A percentile compares a stretch with the other conserved stretches of the same genome.
These are phyloP conservation scores for Sarcophaga peregrina DNA, from an alignment of 1,140 invertebrate genomes.

Conservation along the genomic window DNA sequence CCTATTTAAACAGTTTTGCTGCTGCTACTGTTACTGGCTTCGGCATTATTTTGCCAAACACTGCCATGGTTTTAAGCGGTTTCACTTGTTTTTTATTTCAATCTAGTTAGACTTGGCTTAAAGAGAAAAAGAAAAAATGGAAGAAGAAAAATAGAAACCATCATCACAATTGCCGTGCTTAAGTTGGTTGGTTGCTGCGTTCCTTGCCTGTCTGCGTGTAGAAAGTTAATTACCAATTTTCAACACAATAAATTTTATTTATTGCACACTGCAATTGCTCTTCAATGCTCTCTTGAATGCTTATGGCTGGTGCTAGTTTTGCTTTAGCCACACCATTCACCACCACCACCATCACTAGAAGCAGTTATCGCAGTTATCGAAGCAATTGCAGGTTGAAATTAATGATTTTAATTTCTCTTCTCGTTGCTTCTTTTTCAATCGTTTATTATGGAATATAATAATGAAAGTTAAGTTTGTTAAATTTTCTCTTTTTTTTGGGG, in stretches of 20 bases:
- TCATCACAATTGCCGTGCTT: not conserved
- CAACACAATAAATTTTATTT: conserved; percentile 39
- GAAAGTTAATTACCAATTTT: conserved; percentile 42
- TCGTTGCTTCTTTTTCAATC: not conserved
- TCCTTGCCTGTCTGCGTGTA: not conserved
- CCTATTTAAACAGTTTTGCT: not conserved
- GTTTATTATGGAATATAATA: too few species aligned
- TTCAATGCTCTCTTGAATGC: conserved; percentile 3
- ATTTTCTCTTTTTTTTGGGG: not conserved
- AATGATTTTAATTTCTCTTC: not conserved
- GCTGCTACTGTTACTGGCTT: not conserved
- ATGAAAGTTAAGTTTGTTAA: too few species aligned
- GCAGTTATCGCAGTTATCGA: not conserved
- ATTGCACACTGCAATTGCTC: conserved; percentile 33
- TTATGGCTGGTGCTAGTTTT: not conserved
- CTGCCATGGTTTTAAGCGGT: not conserved
- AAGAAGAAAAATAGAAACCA: not conserved
- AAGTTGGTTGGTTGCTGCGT: conserved; percentile 20
- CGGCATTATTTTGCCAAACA: not conserved
- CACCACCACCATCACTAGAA: too few species aligned
- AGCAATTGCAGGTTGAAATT: conserved; percentile 18
- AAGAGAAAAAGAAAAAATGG: not conserved
- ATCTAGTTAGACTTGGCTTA: not conserved
- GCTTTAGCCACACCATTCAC: too few species aligned
- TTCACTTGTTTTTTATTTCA: not conserved